Evolutionary conservation across 2,797 vertebrate genomes (phyloP), one percentile per base, ranked within the genome.

Genomic region (Sebastes kiyomatsui): DNA sequence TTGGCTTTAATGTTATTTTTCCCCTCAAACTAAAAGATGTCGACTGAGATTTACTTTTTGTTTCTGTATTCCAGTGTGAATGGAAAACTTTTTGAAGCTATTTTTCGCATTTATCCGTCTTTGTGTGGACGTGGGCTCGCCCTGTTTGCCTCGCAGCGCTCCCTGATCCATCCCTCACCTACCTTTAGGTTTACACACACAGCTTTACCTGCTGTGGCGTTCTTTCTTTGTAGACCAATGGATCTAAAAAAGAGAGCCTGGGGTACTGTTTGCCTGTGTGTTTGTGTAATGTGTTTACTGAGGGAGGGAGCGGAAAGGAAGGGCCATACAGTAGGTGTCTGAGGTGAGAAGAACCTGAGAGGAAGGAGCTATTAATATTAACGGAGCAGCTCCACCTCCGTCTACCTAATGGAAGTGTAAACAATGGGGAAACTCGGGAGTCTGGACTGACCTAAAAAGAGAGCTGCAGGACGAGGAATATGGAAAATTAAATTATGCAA

Each of bases 291-390:
- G 75, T 80, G 77, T 84, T 76, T 82, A 62, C 78, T 54, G 67
- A 92, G 62, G 81, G 82, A 83, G 64, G 54, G 66, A 83, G 80
- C 0, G 52, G 76, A 81, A 73, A 79, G 67, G 77, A 85, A 67
- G 77, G 71, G 61, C 52, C 73, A 72, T 75, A 49, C 75, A 80
- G 71, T 67, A 80, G 72, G 75, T 79, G 79, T 86, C 84, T 90
- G 91, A 84, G 75, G 81, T 75, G 76, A 91, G 83, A 80, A 82
- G 67, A 82, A 84, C 58, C 83, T 75, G 67, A 74, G 83, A 73
- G 83, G 81, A 90, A 88, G 70, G 54, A 65, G 72, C 83, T 88
- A 90, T 87, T 88, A 88, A 90, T 87, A 87, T 54, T 75, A 49
- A 74, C 32, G 27, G 62, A 61, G 73, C 68, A 33, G 61, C 78